A percentile compares a stretch with the other conserved stretches of the same genome.
Conservation (phyloP, 2,797 vertebrate species). For the Acanthurus tractus region DNA sequence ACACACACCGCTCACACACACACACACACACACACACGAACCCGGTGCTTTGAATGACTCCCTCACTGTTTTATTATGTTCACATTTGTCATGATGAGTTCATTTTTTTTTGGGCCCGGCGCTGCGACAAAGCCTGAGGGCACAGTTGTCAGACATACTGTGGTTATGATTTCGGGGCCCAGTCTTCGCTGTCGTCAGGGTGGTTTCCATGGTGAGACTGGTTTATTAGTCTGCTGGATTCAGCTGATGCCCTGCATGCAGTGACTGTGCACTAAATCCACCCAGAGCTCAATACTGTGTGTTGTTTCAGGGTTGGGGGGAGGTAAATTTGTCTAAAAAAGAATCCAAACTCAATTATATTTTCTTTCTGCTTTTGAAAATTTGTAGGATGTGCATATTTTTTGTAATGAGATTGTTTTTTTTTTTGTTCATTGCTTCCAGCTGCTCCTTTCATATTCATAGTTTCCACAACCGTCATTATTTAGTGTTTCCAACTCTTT, state of each 20-base stretch:
- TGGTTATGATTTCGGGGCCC: constrained; percentile 31
- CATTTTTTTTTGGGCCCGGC: constrained; percentile 27
- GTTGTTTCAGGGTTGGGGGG: neutral
- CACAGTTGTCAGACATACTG: constrained; percentile 31
- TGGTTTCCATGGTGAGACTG: constrained; percentile 47
- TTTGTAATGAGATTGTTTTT: constrained; percentile 32
- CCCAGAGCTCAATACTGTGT: neutral
- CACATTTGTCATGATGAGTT: constrained; percentile 40
- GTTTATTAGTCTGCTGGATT: constrained; percentile 43
- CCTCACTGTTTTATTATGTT: constrained; percentile 10
- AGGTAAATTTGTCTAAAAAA: constrained; percentile 15
- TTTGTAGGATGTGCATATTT: constrained; percentile 30
- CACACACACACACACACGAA: neutral
- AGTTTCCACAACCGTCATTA: constrained; percentile 30
- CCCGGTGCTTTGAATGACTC: neutral
- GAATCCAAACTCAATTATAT: constrained; percentile 33
- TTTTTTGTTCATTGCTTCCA: constrained; percentile 29
- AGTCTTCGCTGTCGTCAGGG: constrained; percentile 11
- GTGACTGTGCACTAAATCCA: constrained; percentile 23
- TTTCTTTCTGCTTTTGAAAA: constrained; percentile 12
- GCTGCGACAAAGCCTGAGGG: constrained; percentile 37
- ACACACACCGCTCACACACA: neutral
- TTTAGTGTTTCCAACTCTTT: constrained; percentile 40
- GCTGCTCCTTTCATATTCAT: constrained; percentile 21
- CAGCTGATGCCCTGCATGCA: constrained; percentile 1